Evolutionary conservation across 2,888 invertebrate genomes (phyloP), one percentile per base, ranked within the genome.

Genomic region (Stenodera caucasica): DNA sequence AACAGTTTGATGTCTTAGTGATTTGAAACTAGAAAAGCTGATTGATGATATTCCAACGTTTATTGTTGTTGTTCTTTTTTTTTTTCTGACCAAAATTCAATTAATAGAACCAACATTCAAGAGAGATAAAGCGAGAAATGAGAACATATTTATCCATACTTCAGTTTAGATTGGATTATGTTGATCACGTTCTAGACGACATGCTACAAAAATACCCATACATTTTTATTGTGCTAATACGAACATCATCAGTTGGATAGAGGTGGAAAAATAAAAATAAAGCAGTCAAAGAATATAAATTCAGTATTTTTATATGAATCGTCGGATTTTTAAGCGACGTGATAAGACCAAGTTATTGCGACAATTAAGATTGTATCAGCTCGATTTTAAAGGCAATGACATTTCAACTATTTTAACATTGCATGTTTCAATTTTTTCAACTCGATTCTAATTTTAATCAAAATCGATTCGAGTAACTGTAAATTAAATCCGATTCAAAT

Each of bases 381-480:
- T 8, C 18, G 8, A 18, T 40, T 40, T 40, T 40, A 11, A 40
- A 40, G 40, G 40, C 40, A 40, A 45, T 23, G 45, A 45, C 45
- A 45, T 23, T 45, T 23, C n/a, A 45, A 1, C 8, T 45, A 6
- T 45, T 21, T 21, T 21, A 12, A 45, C 45, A 23, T 45, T 23
- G 45, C 45, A 45, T 45, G 45, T 45, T 45, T 45, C 12, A 21
- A n/a, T n/a, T n/a, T n/a, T n/a, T n/a, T n/a, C n/a, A n/a, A n/a
- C n/a, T n/a, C n/a, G n/a, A n/a, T n/a, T n/a, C n/a, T n/a, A n/a
- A n/a, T n/a, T 26, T 26, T 3, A 26, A 26, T 26, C 26, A 26
- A 26, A 26, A 26, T 7, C 18, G 35, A 6, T 40, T 40, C 7
- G 14, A 18, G 18, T 40, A 8, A 14, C 2, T 9, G 40, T 11